Evolutionary conservation across 2,888 invertebrate species (phyloP).

Genomic region (Chaitophorus viminalis): DNA sequence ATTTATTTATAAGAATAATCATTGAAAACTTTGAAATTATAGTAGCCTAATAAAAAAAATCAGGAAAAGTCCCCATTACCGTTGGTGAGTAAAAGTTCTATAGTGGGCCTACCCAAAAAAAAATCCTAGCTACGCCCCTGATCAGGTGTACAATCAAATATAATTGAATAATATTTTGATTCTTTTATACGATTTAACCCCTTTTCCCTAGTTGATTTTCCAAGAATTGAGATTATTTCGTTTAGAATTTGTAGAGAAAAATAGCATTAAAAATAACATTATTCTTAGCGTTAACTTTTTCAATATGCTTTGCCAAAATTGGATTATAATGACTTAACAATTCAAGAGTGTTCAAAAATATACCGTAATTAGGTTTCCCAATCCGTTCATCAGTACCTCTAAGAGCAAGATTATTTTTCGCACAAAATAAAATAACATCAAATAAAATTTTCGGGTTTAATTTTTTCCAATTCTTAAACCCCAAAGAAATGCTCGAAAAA

Average conservation of each 20-base stretch:
- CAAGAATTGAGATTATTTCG: constrained; percentile 45
- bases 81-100: no score
- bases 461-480: constrained; percentile 32
- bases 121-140: no score
- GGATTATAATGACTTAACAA: constrained; percentile 2
- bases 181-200: constrained; percentile 33
- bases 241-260: constrained; percentile 31
- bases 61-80: no score
- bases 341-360: constrained; percentile 64
- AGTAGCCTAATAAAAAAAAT: no score
- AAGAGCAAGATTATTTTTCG: constrained; percentile 64
- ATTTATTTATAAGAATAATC: no score
- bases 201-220: constrained; percentile 44
- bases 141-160: constrained; percentile 60
- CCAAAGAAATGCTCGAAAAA: constrained; percentile 33
- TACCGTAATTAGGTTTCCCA: constrained; percentile 65
- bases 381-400: constrained; percentile 64
- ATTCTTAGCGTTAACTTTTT: constrained; percentile 3
- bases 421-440: constrained; percentile 11
- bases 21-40: no score
- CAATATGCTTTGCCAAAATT: constrained; percentile 17
- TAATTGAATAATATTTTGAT: constrained; percentile 56
- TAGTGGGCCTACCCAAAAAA: no score
- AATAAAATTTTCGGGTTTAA: constrained; percentile 32
- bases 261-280: constrained; percentile 23